Evolutionary conservation across 2,888 invertebrate species (phyloP).

Genomic region (Protodeltote pygarga): DNA sequence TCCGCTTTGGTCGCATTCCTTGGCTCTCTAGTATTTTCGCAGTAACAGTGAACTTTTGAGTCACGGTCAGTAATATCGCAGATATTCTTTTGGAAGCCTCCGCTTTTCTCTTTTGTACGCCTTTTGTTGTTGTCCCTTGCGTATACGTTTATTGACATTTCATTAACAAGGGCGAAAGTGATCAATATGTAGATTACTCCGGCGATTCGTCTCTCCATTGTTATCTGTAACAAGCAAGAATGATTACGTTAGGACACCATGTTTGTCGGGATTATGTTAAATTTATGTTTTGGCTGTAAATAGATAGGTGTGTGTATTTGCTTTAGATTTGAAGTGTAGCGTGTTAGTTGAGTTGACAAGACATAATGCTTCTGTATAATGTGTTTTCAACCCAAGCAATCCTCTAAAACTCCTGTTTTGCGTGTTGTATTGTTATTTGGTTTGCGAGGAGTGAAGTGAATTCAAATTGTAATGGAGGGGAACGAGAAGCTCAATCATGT

Average conservation of each 20-base stretch:
- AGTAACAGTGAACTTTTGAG: slow-evolving; percentile 89
- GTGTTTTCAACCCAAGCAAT: no score
- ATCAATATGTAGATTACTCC: slow-evolving; percentile 78
- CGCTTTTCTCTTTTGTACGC: slow-evolving; percentile 79
- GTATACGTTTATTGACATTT: slow-evolving; percentile 81
- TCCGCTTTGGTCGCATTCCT: slow-evolving; percentile 90
- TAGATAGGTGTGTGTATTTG: slow-evolving; percentile 17
- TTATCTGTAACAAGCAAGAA: slow-evolving; percentile 80
- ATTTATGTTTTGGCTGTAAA: slow-evolving; percentile 33
- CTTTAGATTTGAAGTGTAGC: slow-evolving; percentile 2
- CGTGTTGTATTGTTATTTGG: no score
- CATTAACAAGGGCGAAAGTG: slow-evolving; percentile 78
- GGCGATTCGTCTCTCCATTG: slow-evolving; percentile 77
- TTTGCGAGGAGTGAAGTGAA: no score
- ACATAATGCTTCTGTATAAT: not conserved
- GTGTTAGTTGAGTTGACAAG: not conserved
- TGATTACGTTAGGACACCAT: slow-evolving; percentile 45
- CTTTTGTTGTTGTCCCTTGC: slow-evolving; percentile 79
- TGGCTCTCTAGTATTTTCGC: slow-evolving; percentile 85
- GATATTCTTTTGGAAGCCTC: slow-evolving; percentile 85
- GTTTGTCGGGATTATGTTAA: slow-evolving; percentile 44
- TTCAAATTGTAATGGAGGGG: no score
- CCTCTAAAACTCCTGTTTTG: no score
- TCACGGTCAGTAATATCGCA: slow-evolving; percentile 86
- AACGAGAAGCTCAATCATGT: no score